A percentile compares a stretch with the other conserved stretches of the same genome.
These are phyloP conservation scores for Eretmochelys imbricata DNA, from an alignment of 2,113 vertebrate species.

Conservation along the genomic window DNA sequence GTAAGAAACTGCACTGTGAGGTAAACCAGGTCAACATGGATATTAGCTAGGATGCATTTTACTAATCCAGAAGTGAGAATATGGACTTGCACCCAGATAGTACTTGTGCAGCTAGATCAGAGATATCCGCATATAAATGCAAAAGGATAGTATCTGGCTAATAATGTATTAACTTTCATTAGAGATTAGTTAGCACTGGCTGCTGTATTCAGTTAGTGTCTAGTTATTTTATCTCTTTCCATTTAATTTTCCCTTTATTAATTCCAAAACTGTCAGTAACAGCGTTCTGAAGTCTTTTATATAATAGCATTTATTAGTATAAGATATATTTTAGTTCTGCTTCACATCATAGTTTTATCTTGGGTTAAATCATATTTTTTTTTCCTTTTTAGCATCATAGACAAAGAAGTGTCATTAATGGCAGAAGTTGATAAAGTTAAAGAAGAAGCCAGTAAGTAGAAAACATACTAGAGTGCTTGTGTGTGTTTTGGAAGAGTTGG, in stretches of 20 bases:
- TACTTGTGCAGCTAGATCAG: neutral
- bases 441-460: conserved; percentile 88
- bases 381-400: conserved; percentile 79
- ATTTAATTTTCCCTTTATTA: neutral
- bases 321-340: neutral
- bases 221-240: neutral
- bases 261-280: neutral
- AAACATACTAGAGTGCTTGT: neutral
- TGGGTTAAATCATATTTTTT: conserved; percentile 48
- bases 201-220: neutral
- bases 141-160: neutral
- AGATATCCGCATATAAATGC: neutral
- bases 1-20: neutral
- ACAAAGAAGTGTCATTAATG: conserved; percentile 86
- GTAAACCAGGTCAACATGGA: neutral
- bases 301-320: neutral
- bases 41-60: neutral
- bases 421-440: conserved; percentile 87
- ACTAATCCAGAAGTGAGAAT: neutral
- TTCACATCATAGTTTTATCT: neutral
- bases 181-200: neutral
- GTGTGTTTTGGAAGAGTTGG: neutral
- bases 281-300: conserved; percentile 10
- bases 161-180: neutral
- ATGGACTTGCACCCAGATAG: neutral